A percentile compares a stretch with the other conserved stretches of the same genome.
These are phyloP conservation scores for Amblyopsis hoosieri DNA, from an alignment of 2,797 vertebrate species.

Conservation along the genomic window DNA sequence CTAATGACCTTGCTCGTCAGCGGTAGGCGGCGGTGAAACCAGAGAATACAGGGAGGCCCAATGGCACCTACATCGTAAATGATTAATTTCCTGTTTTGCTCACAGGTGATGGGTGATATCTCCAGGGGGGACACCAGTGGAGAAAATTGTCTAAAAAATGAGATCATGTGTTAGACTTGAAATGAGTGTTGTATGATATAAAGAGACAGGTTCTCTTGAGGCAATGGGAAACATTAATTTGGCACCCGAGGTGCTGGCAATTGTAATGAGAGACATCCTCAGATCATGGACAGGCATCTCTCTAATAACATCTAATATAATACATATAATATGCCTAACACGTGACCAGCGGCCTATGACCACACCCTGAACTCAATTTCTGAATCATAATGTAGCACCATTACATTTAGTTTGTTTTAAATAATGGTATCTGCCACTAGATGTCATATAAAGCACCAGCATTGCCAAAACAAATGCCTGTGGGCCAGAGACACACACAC, in stretches of 20 bases:
- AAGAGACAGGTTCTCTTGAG: slow-evolving; percentile 1
- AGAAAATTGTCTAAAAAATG: slow-evolving; percentile 26
- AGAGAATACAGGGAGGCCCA: slow-evolving; percentile 11
- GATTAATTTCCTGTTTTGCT: slow-evolving; percentile 50
- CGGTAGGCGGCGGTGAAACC: slow-evolving; percentile 27
- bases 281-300: not conserved
- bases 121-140: slow-evolving; percentile 11
- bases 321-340: not conserved
- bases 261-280: not conserved
- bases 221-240: slow-evolving; percentile 15
- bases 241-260: not conserved
- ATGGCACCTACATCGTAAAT: slow-evolving; percentile 44
- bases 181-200: slow-evolving; percentile 5
- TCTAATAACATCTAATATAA: not conserved
- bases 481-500: too few relatives aligned
- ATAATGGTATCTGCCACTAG: not conserved
- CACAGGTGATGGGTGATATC: slow-evolving; percentile 17
- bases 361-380: too few relatives aligned
- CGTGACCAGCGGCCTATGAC: too few relatives aligned
- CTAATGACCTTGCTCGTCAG: slow-evolving; percentile 47
- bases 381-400: too few relatives aligned
- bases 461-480: too few relatives aligned
- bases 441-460: too few relatives aligned
- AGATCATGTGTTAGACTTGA: slow-evolving; percentile 19
- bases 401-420: slow-evolving; percentile 1